These are phyloP conservation scores for Caenorhabditis uteleia DNA, from an alignment of 2,888 invertebrate genomes.

Conservation along the genomic window DNA sequence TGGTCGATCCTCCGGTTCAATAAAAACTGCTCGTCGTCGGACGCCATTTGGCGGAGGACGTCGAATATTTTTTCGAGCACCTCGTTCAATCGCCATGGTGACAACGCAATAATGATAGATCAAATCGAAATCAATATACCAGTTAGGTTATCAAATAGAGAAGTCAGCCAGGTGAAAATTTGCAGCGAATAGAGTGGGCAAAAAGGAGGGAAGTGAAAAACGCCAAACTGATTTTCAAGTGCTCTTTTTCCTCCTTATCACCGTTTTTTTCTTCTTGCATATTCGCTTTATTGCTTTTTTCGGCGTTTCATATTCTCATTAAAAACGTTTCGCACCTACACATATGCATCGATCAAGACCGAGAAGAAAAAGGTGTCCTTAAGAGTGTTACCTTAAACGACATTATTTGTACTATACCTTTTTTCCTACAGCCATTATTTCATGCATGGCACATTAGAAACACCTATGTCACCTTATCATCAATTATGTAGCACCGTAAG, in stretches of 20 bases:
- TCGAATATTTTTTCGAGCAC: constrained; percentile 11
- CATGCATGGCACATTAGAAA: too few relatives aligned
- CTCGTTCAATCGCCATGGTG: constrained; percentile 29
- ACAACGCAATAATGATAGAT: not conserved
- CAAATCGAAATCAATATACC: too few relatives aligned
- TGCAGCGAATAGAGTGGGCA: constrained; percentile 22
- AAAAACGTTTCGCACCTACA: too few relatives aligned
- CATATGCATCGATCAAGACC: too few relatives aligned
- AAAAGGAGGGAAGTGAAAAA: constrained; percentile 8
- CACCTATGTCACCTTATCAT: too few relatives aligned
- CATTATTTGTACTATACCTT: too few relatives aligned
- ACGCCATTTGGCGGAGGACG: constrained; percentile 14
- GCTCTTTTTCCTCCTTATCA: constrained; percentile 32
- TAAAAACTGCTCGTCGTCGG: constrained; percentile 12
- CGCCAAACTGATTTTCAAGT: constrained; percentile 30
- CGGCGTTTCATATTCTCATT: too few relatives aligned
- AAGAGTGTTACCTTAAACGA: too few relatives aligned
- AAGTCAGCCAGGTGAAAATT: constrained; percentile 7
- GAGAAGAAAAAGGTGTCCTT: too few relatives aligned
- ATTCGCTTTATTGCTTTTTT: constrained; percentile 41
- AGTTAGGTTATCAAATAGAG: constrained; percentile 25
- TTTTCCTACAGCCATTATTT: too few relatives aligned
- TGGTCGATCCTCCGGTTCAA: constrained; percentile 15
- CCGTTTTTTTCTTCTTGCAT: constrained; percentile 27
- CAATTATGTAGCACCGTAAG: too few relatives aligned